These are phyloP conservation scores for Maniola jurtina DNA, from an alignment of 1,140 invertebrate genomes.

Conservation along the genomic window DNA sequence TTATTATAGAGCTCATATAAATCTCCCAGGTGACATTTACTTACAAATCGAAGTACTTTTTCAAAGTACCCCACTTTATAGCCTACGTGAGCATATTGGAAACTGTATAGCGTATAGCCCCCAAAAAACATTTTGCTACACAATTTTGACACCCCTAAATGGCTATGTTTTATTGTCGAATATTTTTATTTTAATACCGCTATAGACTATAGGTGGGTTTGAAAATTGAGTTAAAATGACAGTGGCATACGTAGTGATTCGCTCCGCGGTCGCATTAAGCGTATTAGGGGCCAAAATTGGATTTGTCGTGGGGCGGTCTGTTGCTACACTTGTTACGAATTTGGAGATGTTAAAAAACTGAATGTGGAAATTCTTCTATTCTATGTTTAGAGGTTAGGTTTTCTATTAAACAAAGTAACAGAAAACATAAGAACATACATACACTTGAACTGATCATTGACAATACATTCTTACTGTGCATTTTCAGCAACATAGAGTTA, in stretches of 20 bases:
- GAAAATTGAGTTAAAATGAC: conserved; percentile 78
- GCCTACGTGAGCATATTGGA: conserved; percentile 60
- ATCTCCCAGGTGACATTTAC: conserved; percentile 34
- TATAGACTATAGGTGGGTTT: conserved; percentile 48
- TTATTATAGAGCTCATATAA: conserved; percentile 17
- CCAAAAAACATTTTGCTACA: conserved; percentile 52
- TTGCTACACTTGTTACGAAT: conserved; percentile 73
- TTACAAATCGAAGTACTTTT: conserved; percentile 40
- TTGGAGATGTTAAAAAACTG: conserved; percentile 12
- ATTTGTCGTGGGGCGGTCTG: conserved; percentile 67
- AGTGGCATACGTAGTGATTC: conserved; percentile 74
- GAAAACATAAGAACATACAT: too few species aligned
- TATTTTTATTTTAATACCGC: conserved; percentile 71
- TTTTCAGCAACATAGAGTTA: too few species aligned
- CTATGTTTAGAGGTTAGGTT: background rate
- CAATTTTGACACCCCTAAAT: conserved; percentile 66
- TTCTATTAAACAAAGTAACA: too few species aligned
- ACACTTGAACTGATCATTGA: too few species aligned
- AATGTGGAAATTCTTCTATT: background rate
- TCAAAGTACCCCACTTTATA: conserved; percentile 49
- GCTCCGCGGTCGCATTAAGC: conserved; percentile 70
- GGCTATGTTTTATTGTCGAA: conserved; percentile 67
- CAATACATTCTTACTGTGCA: too few species aligned
- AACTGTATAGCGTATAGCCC: conserved; percentile 42
- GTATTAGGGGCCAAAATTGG: conserved; percentile 73